Evolutionary conservation across 1,140 invertebrate species (phyloP), one percentile per base, ranked within the genome.

Genomic region (Cotesia glomerata): DNA sequence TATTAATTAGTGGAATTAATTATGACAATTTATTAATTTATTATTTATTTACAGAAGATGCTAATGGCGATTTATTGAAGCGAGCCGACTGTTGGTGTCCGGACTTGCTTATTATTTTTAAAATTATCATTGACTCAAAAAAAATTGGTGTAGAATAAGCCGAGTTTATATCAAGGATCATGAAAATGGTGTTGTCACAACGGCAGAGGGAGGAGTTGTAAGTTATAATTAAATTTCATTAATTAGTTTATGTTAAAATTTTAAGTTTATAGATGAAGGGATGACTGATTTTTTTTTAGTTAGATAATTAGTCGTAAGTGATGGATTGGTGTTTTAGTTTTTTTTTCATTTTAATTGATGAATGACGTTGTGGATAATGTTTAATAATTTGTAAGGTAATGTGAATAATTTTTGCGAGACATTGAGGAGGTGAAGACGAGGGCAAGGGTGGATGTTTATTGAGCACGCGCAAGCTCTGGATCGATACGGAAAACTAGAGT

Each of bases 181-280:
- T 94, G 94, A 97, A 95, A 96, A 98, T 98, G 97, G 96, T 98
- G 91, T 93, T 98, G 90, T 98, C 97, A 89, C 96, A 98, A 92
- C 94, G 96, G 90, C 97, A 98, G 93, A 94, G 95, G 91, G 97
- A 98, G 92, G 97, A 98, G 92, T 92, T 98, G 96, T 98, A 90
- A 97, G 96, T 94, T 51, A 11, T 51, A 11, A 51, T 51, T 11
- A 51, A 51, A 51, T 51, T 51, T 11, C 4, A n/a, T 51, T 8
- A 51, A 51, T 11, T 51, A 11, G 8, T 51, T 51, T 51, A 11
- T 51, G 8, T 51, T n/a, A 51, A 51, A 51, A 11, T 51, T 11
- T 51, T 4, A 51, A 1, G 2, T 3, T 51, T 51, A 51, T n/a
- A 51, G n/a, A n/a, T 11, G n/a, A 54, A 14, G 11, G 11, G 13